Percentiles rank a stretch among this genome's conserved stretches.
Evolutionary conservation across 1,140 invertebrate species (phyloP).

Genomic region (Calephelis nemesis): DNA sequence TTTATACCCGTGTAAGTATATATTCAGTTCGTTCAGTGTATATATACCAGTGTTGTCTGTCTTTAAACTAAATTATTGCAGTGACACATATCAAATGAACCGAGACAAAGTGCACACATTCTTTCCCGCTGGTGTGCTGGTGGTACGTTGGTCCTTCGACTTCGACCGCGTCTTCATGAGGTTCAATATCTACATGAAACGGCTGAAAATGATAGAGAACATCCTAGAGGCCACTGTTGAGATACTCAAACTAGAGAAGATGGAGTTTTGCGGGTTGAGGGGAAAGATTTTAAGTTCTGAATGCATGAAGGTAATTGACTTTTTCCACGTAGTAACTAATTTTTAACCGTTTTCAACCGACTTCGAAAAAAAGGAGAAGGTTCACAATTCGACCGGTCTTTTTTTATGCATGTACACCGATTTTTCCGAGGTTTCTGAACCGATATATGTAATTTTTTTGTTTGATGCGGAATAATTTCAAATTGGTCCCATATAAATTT

Average conservation of each 20-base stretch:
- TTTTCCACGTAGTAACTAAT: no score
- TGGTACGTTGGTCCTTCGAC: constrained; percentile 86
- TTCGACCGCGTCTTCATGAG: constrained; percentile 85
- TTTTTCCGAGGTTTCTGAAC: no score
- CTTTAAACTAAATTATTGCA: constrained; percentile 33
- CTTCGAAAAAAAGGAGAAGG: no score
- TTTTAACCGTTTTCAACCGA: no score
- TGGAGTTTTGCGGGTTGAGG: constrained; percentile 90
- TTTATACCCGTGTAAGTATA: no score
- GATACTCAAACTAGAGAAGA: constrained; percentile 92
- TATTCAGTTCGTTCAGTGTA: no score
- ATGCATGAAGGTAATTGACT: constrained; percentile 65
- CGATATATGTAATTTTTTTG: no score
- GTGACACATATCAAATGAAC: constrained; percentile 70
- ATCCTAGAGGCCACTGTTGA: constrained; percentile 88
- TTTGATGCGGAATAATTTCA: no score
- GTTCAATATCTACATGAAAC: constrained; percentile 83
- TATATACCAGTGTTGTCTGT: no score
- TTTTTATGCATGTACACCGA: no score
- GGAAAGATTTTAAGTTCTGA: constrained; percentile 83
- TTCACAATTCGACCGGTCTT: no score
- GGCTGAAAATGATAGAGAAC: constrained; percentile 81
- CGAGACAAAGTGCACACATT: constrained; percentile 69
- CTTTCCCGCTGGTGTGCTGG: constrained; percentile 66
- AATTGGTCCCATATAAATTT: no score